These are phyloP conservation scores for Drosophila melanica DNA, from an alignment of 1,140 invertebrate genomes.

Conservation along the genomic window DNA sequence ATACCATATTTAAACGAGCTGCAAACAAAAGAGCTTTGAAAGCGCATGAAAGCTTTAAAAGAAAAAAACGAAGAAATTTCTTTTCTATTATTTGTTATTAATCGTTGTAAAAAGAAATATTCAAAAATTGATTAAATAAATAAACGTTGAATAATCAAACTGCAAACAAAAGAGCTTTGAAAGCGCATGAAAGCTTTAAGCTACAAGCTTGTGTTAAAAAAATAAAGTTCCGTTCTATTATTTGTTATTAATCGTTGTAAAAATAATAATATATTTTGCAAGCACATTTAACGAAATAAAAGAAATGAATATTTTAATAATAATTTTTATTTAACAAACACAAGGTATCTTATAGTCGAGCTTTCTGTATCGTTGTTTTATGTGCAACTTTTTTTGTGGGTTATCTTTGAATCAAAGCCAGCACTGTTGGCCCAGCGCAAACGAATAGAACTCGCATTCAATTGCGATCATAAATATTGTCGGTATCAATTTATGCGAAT, in stretches of 20 bases:
- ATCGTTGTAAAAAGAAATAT: not conserved
- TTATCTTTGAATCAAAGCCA: slow-evolving; percentile 6
- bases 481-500: slow-evolving; percentile 61
- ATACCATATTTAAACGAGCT: not conserved
- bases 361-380: not conserved
- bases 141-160: not conserved
- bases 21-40: not conserved
- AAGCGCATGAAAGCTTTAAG: not conserved
- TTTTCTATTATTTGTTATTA: too few species aligned
- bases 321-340: too few species aligned
- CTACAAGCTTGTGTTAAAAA: too few species aligned
- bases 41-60: too few species aligned
- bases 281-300: too few species aligned
- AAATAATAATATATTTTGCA: too few species aligned
- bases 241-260: too few species aligned
- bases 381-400: not conserved
- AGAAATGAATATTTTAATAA: too few species aligned
- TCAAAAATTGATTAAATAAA: not conserved
- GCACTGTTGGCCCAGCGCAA: slow-evolving; percentile 16
- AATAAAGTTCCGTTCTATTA: too few species aligned
- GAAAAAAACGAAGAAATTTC: too few species aligned
- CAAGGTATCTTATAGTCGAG: too few species aligned
- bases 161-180: not conserved
- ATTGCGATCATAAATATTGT: slow-evolving; percentile 63
- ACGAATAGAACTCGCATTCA: slow-evolving; percentile 17